Percentiles rank a stretch among this genome's conserved stretches.
These are phyloP conservation scores for Sebastes iracundus DNA, from an alignment of 2,797 vertebrate genomes.

Conservation along the genomic window DNA sequence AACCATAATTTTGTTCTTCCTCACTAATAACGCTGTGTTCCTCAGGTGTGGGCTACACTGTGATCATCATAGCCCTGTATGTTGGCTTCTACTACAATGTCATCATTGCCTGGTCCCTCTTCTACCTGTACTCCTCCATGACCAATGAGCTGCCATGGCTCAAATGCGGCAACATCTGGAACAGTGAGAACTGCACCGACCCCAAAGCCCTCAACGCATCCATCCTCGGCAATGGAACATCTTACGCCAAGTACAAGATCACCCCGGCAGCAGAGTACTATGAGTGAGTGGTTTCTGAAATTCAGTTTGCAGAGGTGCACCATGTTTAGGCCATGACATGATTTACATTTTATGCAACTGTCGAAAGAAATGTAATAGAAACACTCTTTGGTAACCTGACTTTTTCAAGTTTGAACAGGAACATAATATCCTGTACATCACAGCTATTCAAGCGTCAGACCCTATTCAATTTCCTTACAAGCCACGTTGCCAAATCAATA, in stretches of 20 bases:
- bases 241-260: slow-evolving; percentile 93
- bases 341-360: background rate
- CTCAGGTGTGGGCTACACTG: slow-evolving; percentile 95
- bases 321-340: background rate
- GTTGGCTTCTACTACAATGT: slow-evolving; percentile 99
- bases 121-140: slow-evolving; percentile 97
- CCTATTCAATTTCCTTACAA: background rate
- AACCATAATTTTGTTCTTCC: background rate
- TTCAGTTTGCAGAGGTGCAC: background rate
- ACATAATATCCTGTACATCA: background rate
- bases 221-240: slow-evolving; percentile 84
- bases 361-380: background rate
- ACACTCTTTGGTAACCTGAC: background rate
- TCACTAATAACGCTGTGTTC: slow-evolving; percentile 6
- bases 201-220: slow-evolving; percentile 86
- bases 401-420: background rate
- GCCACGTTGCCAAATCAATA: background rate
- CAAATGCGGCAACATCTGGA: slow-evolving; percentile 91
- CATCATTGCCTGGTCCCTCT: slow-evolving; percentile 99
- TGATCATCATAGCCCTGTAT: slow-evolving; percentile 98
- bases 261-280: slow-evolving; percentile 97
- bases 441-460: background rate
- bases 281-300: slow-evolving; percentile 87
- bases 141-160: slow-evolving; percentile 93
- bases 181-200: slow-evolving; percentile 92